Conservation (phyloP, 2,797 vertebrate species). For the Sparidentex hasta region DNA sequence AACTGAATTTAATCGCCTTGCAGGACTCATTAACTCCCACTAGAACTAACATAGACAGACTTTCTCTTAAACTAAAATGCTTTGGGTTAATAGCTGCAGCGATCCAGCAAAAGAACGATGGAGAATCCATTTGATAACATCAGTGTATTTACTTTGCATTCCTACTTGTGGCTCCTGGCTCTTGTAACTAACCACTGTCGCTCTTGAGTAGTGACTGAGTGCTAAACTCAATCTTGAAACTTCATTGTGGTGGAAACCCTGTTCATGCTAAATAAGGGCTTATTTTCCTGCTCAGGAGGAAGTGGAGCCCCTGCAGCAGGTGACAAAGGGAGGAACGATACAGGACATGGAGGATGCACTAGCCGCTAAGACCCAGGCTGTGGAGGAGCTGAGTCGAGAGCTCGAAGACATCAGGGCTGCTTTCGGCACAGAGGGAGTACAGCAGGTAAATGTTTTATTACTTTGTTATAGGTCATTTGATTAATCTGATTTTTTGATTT, state of each 20-base stretch:
- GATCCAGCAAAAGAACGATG: neutral
- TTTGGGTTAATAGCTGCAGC: neutral
- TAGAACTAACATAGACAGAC: neutral
- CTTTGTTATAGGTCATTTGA: neutral
- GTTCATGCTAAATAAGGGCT: neutral
- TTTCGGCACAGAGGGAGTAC: conserved; percentile 92
- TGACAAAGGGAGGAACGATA: conserved; percentile 77
- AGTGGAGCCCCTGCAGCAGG: conserved; percentile 85
- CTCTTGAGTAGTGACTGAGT: conserved; percentile 19
- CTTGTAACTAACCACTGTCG: conserved; percentile 48
- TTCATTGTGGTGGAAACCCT: neutral
- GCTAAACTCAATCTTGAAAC: conserved; percentile 15
- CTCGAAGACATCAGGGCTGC: conserved; percentile 91
- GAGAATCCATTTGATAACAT: neutral
- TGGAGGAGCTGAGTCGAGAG: conserved; percentile 92
- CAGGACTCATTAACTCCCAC: neutral
- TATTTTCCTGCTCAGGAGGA: conserved; percentile 89
- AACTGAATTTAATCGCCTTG: neutral
- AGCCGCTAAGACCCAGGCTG: conserved; percentile 87
- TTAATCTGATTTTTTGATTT: neutral
- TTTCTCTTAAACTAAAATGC: neutral
- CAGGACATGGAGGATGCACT: conserved; percentile 90
- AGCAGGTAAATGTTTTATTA: conserved; percentile 87
- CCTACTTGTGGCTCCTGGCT: conserved; percentile 36
- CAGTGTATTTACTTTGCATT: conserved; percentile 2